Evolutionary conservation across 2,888 invertebrate species (phyloP).

Genomic region (Daptonema setosum): DNA sequence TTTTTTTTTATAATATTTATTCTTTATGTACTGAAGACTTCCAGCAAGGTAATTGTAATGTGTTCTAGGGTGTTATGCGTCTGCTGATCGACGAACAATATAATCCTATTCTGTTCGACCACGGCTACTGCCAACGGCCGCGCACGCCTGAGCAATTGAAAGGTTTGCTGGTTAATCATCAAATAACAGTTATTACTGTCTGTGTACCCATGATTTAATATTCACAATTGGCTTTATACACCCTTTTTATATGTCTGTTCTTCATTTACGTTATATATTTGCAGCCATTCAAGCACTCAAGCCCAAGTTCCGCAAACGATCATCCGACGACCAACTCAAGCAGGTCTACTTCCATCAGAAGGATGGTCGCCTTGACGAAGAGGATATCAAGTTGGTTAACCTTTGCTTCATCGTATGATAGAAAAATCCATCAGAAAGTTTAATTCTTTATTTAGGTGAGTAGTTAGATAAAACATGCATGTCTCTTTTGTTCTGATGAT

Average conservation of each 20-base stretch:
- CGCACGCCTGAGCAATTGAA: not conserved
- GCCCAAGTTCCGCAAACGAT: not conserved
- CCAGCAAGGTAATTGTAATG: no score
- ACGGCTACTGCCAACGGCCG: not conserved
- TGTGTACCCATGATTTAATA: not conserved
- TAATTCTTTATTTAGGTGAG: no score
- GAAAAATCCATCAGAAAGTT: no score
- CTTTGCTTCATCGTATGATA: no score
- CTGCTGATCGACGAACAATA: not conserved
- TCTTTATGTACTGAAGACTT: no score
- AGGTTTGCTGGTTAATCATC: not conserved
- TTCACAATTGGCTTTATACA: not conserved
- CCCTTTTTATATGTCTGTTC: not conserved
- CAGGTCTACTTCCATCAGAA: not conserved
- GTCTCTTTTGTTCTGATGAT: no score
- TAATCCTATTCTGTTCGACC: not conserved
- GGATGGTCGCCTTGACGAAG: not conserved
- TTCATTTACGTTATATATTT: no score
- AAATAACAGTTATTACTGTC: no score
- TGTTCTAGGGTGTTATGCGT: no score
- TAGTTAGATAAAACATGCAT: no score
- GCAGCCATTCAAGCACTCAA: no score
- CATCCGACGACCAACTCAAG: not conserved
- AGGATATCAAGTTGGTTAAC: not conserved
- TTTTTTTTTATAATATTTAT: no score